A percentile compares a stretch with the other conserved stretches of the same genome.
Evolutionary conservation across 2,113 vertebrate genomes (phyloP).

Genomic region (Pollimyrus isidori): DNA sequence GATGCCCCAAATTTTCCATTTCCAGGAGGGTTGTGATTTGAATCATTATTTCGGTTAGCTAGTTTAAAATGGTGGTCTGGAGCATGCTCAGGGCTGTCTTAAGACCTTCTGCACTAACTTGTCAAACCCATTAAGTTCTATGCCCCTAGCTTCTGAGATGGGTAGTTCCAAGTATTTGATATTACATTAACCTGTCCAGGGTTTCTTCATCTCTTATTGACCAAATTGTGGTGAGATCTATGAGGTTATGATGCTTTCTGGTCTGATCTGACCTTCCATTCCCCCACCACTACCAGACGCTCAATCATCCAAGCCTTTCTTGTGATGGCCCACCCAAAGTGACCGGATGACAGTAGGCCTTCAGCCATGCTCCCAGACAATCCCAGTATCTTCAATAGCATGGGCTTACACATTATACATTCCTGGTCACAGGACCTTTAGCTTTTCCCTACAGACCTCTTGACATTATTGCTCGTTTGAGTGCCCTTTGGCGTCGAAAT

Average conservation of each 20-base stretch:
- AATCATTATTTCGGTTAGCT: not conserved
- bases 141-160: slow-evolving; percentile 20
- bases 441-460: not conserved
- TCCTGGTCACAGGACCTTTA: slow-evolving; percentile 26
- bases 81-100: not conserved
- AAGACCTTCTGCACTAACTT: not conserved
- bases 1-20: not conserved
- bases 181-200: slow-evolving; percentile 13
- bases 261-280: slow-evolving; percentile 29
- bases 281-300: not conserved
- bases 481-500: slow-evolving; percentile 15
- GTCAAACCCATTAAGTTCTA: slow-evolving; percentile 26
- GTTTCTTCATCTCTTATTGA: not conserved
- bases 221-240: not conserved
- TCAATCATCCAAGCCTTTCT: not conserved
- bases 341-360: not conserved
- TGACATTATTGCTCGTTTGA: slow-evolving; percentile 8
- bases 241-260: slow-evolving; percentile 4
- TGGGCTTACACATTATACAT: slow-evolving; percentile 16
- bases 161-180: slow-evolving; percentile 38
- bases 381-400: slow-evolving; percentile 10
- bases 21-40: not conserved
- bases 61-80: not conserved
- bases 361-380: not conserved
- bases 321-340: not conserved